Conservation (phyloP, 2,797 vertebrate genomes). For the Acipenser transmontanus region DNA sequence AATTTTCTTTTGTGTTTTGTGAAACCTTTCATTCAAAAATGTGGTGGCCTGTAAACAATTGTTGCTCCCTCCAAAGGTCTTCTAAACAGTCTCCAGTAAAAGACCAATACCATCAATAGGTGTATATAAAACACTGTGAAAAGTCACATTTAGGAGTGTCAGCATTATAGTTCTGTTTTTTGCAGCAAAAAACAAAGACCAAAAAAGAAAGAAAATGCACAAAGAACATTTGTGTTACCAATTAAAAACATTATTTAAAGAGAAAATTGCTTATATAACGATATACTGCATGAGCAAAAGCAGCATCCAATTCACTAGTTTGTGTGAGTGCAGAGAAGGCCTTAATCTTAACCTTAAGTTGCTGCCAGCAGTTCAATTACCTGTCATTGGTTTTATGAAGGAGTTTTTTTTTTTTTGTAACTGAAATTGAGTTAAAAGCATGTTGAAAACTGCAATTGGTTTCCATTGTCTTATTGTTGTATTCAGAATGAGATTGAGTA, state of each 20-base stretch:
- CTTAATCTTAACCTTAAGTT: no score
- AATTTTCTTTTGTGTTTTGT: constrained; percentile 13
- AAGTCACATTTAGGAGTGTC: background rate
- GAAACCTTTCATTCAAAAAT: background rate
- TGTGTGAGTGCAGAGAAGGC: no score
- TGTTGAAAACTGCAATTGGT: no score
- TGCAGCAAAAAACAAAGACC: background rate
- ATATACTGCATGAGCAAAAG: no score
- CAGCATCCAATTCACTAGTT: no score
- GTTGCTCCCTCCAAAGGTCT: background rate
- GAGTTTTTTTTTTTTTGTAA: no score
- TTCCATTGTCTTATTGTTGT: no score
- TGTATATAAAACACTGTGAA: background rate
- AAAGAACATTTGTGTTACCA: background rate
- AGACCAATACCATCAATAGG: background rate
- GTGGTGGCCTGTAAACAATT: background rate
- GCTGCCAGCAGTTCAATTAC: no score
- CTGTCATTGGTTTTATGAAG: no score
- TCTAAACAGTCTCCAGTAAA: background rate
- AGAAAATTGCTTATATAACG: no score
- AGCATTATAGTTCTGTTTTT: background rate
- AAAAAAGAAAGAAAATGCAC: background rate
- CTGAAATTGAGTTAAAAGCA: no score
- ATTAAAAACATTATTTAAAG: background rate
- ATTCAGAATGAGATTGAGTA: no score